Conservation (phyloP, 2,797 vertebrate species). For the Echeneis naucrates region DNA sequence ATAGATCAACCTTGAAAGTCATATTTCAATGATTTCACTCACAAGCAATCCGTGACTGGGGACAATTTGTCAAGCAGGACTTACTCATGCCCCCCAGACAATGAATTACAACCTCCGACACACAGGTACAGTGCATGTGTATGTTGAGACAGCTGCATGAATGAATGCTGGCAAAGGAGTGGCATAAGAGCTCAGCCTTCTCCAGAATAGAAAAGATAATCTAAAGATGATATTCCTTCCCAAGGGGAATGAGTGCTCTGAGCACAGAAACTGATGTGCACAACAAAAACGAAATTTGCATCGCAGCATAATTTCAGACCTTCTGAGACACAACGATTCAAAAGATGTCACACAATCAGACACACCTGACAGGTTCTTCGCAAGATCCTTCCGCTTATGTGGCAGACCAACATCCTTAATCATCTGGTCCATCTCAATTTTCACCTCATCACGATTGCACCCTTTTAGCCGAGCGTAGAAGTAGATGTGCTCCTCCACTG, state of each 20-base stretch:
- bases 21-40: conserved; percentile 81
- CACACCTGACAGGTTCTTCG: conserved; percentile 94
- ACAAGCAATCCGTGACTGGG: conserved; percentile 73
- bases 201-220: conserved; percentile 48
- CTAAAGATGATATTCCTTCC: conserved; percentile 36
- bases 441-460: conserved; percentile 85
- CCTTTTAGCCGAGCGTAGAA: conserved; percentile 97
- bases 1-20: conserved; percentile 81
- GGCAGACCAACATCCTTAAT: conserved; percentile 93
- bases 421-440: conserved; percentile 94
- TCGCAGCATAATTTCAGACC: conserved; percentile 30
- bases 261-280: not conserved
- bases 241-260: conserved; percentile 5
- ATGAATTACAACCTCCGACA: conserved; percentile 75
- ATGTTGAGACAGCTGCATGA: conserved; percentile 1
- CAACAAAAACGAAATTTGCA: conserved; percentile 36
- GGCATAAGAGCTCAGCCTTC: conserved; percentile 17
- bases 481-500: conserved; percentile 98
- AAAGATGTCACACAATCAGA: conserved; percentile 17
- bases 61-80: conserved; percentile 74
- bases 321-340: not conserved
- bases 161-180: not conserved
- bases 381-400: conserved; percentile 92
- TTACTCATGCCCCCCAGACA: conserved; percentile 63
- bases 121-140: conserved; percentile 48